Conservation (phyloP, 2,888 invertebrate species). For the Pasiphila rectangulata region DNA sequence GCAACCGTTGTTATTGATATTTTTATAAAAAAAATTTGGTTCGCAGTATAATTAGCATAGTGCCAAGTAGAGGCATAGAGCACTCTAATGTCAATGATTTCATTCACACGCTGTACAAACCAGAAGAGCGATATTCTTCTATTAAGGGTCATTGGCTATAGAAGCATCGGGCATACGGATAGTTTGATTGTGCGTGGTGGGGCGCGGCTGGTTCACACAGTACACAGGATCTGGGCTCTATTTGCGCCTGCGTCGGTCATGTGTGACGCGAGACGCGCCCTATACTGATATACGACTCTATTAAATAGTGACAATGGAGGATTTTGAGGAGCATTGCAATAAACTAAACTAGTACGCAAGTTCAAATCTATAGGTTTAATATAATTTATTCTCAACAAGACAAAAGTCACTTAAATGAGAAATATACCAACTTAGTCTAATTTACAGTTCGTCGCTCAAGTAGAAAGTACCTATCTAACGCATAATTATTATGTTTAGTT, state of each 20-base stretch:
- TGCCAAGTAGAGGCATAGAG: conserved; percentile 13
- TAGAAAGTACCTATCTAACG: no score
- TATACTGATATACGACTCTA: conserved; percentile 45
- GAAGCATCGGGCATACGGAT: conserved; percentile 34
- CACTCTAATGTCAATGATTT: conserved; percentile 25
- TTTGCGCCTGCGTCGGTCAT: conserved; percentile 66
- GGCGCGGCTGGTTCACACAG: conserved; percentile 65
- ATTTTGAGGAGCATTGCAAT: conserved; percentile 25
- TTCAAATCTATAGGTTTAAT: conserved; percentile 13
- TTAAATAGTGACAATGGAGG: conserved; percentile 29
- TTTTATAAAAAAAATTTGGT: conserved; percentile 11
- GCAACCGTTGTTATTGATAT: neutral
- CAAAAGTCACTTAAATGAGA: no score
- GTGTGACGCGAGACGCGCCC: conserved; percentile 61
- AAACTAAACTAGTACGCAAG: conserved; percentile 17
- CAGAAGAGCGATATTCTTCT: conserved; percentile 28
- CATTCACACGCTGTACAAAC: conserved; percentile 27
- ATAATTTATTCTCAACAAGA: no score
- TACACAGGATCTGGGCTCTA: conserved; percentile 78
- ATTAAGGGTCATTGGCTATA: conserved; percentile 30
- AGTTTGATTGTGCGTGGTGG: conserved; percentile 47
- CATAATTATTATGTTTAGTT: no score
- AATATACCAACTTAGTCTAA: no score
- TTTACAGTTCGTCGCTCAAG: no score
- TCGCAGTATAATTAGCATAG: conserved; percentile 19